Evolutionary conservation across 2,888 invertebrate species (phyloP).

Genomic region (Osmoderma eremita): DNA sequence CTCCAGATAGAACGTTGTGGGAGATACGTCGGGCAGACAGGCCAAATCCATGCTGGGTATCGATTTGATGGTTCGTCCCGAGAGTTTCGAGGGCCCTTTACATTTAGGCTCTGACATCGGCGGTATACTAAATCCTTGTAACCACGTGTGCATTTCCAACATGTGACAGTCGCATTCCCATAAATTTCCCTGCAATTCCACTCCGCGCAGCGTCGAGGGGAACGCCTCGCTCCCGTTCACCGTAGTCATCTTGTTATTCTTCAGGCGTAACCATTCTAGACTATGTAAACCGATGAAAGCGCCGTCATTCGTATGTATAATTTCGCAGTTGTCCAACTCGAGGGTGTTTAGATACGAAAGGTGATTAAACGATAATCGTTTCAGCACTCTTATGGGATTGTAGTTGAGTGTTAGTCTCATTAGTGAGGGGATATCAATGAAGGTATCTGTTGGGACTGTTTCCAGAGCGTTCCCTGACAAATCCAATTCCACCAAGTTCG

Average conservation of each 20-base stretch:
- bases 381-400: conserved; percentile 82
- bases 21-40: conserved; percentile 82
- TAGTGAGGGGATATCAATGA: conserved; percentile 80
- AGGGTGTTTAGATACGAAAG: conserved; percentile 80
- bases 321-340: conserved; percentile 83
- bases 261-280: conserved; percentile 85
- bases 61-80: conserved; percentile 74
- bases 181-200: conserved; percentile 85
- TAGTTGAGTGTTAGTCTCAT: conserved; percentile 84
- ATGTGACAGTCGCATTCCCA: conserved; percentile 91
- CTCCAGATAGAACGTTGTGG: conserved; percentile 79
- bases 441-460: conserved; percentile 80
- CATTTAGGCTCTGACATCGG: conserved; percentile 83
- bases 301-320: conserved; percentile 79
- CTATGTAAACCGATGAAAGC: conserved; percentile 84
- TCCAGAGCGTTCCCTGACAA: conserved; percentile 83
- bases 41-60: conserved; percentile 79
- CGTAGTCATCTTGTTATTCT: conserved; percentile 81
- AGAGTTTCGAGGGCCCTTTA: conserved; percentile 74
- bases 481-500: conserved; percentile 89
- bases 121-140: conserved; percentile 79
- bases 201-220: conserved; percentile 81
- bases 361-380: conserved; percentile 77
- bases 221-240: conserved; percentile 77
- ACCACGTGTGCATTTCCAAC: conserved; percentile 80